Evolutionary conservation across 2,888 invertebrate genomes (phyloP).

Genomic region (Drosophila tripunctata): DNA sequence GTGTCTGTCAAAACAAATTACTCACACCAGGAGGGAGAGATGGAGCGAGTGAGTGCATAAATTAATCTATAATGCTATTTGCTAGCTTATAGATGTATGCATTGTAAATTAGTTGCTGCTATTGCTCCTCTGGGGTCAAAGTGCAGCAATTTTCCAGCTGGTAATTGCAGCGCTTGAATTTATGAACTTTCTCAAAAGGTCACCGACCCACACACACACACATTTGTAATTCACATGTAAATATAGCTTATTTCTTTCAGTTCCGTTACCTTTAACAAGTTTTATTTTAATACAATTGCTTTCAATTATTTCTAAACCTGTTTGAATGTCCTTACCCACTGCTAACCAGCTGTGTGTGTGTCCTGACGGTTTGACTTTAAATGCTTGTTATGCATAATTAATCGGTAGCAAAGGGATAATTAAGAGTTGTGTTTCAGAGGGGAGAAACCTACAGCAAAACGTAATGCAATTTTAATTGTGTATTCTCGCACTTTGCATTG

Average conservation of each 20-base stretch:
- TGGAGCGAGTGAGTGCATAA: conserved; percentile 16
- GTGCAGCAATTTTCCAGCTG: conserved; percentile 6
- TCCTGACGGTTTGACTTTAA: conserved; percentile 14
- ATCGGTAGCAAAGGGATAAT: conserved; percentile 48
- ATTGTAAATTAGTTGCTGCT: conserved; percentile 28
- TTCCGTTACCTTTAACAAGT: conserved; percentile 37
- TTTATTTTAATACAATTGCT: conserved; percentile 68
- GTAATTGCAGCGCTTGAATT: conserved; percentile 31
- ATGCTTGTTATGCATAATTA: conserved; percentile 67
- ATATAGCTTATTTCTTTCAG: conserved; percentile 45
- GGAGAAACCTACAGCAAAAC: background rate
- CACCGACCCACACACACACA: conserved; percentile 19
- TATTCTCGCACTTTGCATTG: conserved; percentile 28
- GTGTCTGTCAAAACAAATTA: conserved; percentile 24
- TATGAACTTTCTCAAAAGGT: conserved; percentile 36
- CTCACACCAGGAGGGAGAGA: background rate
- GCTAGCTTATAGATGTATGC: conserved; percentile 1
- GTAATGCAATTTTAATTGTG: conserved; percentile 68
- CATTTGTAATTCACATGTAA: conserved; percentile 30
- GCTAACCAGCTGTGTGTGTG: conserved; percentile 26
- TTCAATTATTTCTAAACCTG: conserved; percentile 68
- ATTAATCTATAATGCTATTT: conserved; percentile 27
- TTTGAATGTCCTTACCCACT: conserved; percentile 13
- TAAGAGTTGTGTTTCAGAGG: background rate
- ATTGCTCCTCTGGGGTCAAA: conserved; percentile 8